Evolutionary conservation across 2,797 vertebrate genomes (phyloP).

Genomic region (Esox masquinongy): DNA sequence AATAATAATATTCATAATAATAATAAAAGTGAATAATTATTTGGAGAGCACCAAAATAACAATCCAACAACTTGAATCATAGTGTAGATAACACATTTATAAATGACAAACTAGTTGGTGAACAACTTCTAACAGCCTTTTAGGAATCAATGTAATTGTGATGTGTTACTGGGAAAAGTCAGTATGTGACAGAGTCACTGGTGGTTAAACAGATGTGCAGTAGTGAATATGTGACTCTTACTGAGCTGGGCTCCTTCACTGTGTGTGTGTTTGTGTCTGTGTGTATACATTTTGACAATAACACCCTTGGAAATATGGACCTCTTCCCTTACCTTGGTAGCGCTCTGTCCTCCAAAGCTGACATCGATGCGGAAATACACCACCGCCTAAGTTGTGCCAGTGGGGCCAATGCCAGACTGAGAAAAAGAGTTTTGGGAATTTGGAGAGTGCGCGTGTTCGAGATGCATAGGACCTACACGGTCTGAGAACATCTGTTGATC

Average conservation of each 20-base stretch:
- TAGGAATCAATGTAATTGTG: background rate
- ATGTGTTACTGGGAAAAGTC: background rate
- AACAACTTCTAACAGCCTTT: background rate
- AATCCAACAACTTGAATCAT: background rate
- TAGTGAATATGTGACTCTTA: background rate
- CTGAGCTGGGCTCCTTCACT: background rate
- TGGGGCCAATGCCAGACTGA: conserved; percentile 2
- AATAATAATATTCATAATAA: background rate
- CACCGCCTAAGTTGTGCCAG: conserved; percentile 15
- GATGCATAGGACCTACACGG: background rate
- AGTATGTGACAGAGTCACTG: background rate
- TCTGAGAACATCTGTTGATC: background rate
- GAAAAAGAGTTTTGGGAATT: conserved; percentile 2
- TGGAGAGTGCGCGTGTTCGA: background rate
- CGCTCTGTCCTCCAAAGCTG: conserved; percentile 9
- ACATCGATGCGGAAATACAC: conserved; percentile 11
- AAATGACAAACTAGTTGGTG: background rate
- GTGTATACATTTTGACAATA: background rate
- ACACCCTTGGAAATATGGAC: conserved; percentile 10
- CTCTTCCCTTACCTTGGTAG: conserved; percentile 20
- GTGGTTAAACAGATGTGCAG: too few species aligned
- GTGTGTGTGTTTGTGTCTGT: too few species aligned
- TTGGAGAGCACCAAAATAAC: background rate
- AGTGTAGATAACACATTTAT: background rate
- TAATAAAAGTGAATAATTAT: background rate